Conservation (phyloP, 1,140 invertebrate species). For the Trachymyrmex septentrionalis region DNA sequence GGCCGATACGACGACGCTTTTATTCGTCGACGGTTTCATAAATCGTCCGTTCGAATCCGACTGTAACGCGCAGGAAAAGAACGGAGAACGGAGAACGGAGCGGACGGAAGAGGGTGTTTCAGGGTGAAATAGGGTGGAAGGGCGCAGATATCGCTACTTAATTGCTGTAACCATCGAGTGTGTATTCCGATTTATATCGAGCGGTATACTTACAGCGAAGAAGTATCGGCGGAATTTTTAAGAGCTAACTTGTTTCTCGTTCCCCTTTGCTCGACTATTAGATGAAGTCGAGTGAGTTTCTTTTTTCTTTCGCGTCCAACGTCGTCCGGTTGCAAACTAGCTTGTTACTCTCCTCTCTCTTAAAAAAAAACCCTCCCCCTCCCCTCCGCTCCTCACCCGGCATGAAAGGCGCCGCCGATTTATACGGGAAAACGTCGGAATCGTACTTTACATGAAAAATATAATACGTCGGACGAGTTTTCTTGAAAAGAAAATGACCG, state of each 20-base stretch:
- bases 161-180: conserved; percentile 15
- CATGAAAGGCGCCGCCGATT: not conserved
- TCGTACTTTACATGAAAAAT: not conserved
- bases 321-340: not conserved
- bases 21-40: not conserved
- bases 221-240: not conserved
- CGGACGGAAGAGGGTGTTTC: not conserved
- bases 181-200: not conserved
- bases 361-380: too few species aligned
- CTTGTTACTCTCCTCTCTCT: not conserved
- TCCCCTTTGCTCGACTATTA: conserved; percentile 5
- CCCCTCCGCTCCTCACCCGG: too few species aligned
- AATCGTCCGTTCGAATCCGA: not conserved
- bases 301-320: not conserved
- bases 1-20: not conserved
- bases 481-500: conserved; percentile 21
- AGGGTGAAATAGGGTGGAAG: not conserved
- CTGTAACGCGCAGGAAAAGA: too few species aligned
- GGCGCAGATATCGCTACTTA: not conserved
- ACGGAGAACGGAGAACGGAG: too few species aligned
- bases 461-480: conserved; percentile 18
- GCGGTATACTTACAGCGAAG: not conserved
- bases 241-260: not conserved
- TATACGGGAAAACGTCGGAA: not conserved
- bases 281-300: not conserved